These are phyloP conservation scores for Gavialis gangeticus DNA, from an alignment of 2,113 vertebrate genomes.

Conservation along the genomic window DNA sequence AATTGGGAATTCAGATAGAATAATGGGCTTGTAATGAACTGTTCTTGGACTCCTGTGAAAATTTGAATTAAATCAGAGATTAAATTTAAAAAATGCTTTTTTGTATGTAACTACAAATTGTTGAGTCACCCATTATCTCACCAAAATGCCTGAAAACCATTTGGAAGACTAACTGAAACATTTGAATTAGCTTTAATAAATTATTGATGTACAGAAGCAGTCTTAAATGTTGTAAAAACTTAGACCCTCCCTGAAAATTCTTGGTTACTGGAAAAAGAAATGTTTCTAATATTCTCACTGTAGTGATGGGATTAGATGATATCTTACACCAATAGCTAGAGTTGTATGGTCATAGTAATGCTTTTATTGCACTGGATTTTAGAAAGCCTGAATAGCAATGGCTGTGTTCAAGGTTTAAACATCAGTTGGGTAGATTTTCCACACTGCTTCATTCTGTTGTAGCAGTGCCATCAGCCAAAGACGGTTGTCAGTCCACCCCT, in stretches of 20 bases:
- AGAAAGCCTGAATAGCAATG: conserved; percentile 46
- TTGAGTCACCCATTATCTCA: conserved; percentile 64
- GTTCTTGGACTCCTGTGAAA: conserved; percentile 62
- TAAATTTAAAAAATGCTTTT: conserved; percentile 48
- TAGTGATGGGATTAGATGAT: conserved; percentile 36
- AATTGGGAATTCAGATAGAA: conserved; percentile 58
- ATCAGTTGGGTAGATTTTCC: conserved; percentile 18
- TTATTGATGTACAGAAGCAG: conserved; percentile 53
- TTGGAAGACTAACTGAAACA: conserved; percentile 52
- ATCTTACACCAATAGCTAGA: conserved; percentile 47
- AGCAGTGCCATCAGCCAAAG: conserved; percentile 40
- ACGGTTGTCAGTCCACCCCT: background rate
- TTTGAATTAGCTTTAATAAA: conserved; percentile 27
- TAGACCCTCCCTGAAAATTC: conserved; percentile 27
- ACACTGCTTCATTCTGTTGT: conserved; percentile 21
- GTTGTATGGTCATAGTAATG: conserved; percentile 37
- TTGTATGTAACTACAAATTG: conserved; percentile 60
- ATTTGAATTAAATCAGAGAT: conserved; percentile 51
- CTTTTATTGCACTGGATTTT: conserved; percentile 56
- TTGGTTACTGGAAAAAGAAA: conserved; percentile 13
- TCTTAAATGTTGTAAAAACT: conserved; percentile 48
- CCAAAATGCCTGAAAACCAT: conserved; percentile 52
- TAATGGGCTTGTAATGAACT: conserved; percentile 46
- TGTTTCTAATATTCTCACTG: conserved; percentile 16
- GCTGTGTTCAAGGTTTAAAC: conserved; percentile 9